Evolutionary conservation across 2,113 vertebrate species (phyloP), one percentile per base, ranked within the genome.

Genomic region (Panthera tigris): DNA sequence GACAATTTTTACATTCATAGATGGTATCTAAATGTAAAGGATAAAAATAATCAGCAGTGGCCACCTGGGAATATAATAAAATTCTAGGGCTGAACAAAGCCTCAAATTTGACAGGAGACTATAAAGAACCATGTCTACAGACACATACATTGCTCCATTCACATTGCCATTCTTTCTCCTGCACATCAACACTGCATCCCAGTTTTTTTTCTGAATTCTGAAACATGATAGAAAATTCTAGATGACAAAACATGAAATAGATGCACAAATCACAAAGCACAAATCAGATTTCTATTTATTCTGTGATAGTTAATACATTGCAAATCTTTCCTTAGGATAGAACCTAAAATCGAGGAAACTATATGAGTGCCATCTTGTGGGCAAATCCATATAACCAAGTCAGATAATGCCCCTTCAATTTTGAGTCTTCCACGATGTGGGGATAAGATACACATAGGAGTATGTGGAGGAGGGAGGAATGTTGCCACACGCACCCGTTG

Each of bases 281-380:
- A 91, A 97, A 88, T 89, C 81, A 93, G 27, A 87, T 41, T 97
- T 97, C 63, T 84, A 87, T 81, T 96, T 91, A 74, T 92, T 95
- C 74, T 95, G 27, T 76, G 39, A 89, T 45, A 36, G 81, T 57
- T 76, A 91, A 95, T 36, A 91, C 2, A 95, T 1, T 66, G 33
- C 19, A 95, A 95, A 95, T 86, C 61, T 89, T 73, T 96, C 55
- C 66, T 92, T 61, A 76, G 33, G 1, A 55, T 13, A 68, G 39
- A 94, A 92, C 91, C 52, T 85, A 93, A 94, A 93, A 82, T 39
- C 14, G 19, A 93, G 95, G 55, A 78, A 91, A 74, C 7, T 55
- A n/a, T 61, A 65, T 79, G 78, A 86, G 66, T 19, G 57, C 73
- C 86, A 87, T 86, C 92, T 98, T 4, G 48, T 80, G 94, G 92